Conservation (phyloP, 2,888 invertebrate genomes). For the Eupithecia exiguata region DNA sequence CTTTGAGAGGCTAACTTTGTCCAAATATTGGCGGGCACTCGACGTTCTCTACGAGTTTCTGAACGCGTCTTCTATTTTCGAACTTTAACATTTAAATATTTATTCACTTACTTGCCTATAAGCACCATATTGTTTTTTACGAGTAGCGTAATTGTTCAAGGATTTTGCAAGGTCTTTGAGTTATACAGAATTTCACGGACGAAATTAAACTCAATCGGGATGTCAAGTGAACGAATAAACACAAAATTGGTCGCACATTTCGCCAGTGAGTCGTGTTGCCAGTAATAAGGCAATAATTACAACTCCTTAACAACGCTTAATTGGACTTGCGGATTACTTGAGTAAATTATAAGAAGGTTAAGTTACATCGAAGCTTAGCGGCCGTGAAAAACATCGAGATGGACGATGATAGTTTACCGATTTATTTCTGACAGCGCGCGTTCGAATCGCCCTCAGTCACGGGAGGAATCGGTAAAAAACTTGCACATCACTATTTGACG, state of each 20-base stretch:
- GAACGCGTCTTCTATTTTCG: constrained; percentile 44
- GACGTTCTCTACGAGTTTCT: constrained; percentile 49
- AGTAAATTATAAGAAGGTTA: constrained; percentile 67
- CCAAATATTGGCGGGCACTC: constrained; percentile 66
- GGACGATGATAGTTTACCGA: constrained; percentile 66
- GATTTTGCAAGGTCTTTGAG: constrained; percentile 15
- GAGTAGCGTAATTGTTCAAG: constrained; percentile 13
- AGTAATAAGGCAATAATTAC: constrained; percentile 70
- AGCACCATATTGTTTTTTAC: not conserved
- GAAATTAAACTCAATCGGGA: constrained; percentile 28
- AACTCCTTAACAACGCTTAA: constrained; percentile 69
- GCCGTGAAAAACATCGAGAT: constrained; percentile 63
- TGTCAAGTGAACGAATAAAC: constrained; percentile 31
- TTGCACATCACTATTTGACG: constrained; percentile 49
- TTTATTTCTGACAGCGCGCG: constrained; percentile 53
- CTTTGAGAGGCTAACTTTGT: constrained; percentile 73
- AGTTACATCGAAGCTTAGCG: constrained; percentile 58
- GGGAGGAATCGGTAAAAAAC: constrained; percentile 42
- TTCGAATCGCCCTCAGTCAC: constrained; percentile 52
- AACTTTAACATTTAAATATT: constrained; percentile 26
- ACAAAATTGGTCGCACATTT: constrained; percentile 46
- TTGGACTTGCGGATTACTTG: constrained; percentile 72
- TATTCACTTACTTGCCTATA: not conserved
- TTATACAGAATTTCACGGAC: constrained; percentile 11
- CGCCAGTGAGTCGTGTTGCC: constrained; percentile 66